Evolutionary conservation across 2,888 invertebrate genomes (phyloP).

Genomic region (Synergus japonicus): DNA sequence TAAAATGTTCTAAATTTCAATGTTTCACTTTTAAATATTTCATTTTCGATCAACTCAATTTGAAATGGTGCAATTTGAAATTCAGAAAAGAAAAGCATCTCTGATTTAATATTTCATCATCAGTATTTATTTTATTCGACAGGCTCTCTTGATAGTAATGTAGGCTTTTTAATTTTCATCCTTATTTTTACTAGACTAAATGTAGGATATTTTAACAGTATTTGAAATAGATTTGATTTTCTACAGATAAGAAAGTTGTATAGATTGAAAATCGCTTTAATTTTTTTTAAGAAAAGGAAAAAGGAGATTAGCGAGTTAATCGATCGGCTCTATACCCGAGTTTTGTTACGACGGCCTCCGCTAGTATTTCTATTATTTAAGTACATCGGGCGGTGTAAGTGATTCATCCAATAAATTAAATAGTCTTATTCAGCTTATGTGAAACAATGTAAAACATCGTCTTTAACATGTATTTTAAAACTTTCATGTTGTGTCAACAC

Average conservation of each 20-base stretch:
- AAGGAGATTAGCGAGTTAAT: slow-evolving; percentile 37
- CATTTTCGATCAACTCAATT: background rate
- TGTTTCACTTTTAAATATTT: too few species aligned
- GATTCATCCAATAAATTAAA: background rate
- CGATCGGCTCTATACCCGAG: slow-evolving; percentile 43
- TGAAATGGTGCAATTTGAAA: background rate
- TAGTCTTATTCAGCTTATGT: background rate
- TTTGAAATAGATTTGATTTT: slow-evolving; percentile 7
- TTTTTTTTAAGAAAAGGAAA: background rate
- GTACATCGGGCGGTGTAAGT: slow-evolving; percentile 36
- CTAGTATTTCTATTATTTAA: slow-evolving; percentile 48
- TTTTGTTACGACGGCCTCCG: slow-evolving; percentile 43
- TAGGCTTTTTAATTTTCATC: background rate
- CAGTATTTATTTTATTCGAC: background rate
- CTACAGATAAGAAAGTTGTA: background rate
- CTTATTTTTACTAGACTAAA: background rate
- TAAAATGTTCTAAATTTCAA: too few species aligned
- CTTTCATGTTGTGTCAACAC: background rate
- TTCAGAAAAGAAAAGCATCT: background rate
- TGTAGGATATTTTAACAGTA: background rate
- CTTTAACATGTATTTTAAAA: background rate
- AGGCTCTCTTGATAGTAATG: background rate
- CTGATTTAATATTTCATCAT: background rate
- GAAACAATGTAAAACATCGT: background rate
- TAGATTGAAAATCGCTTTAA: background rate